Percentiles rank a stretch among this genome's conserved stretches.
Evolutionary conservation across 2,888 invertebrate species (phyloP).

Genomic region (Caenorhabditis parvicauda): DNA sequence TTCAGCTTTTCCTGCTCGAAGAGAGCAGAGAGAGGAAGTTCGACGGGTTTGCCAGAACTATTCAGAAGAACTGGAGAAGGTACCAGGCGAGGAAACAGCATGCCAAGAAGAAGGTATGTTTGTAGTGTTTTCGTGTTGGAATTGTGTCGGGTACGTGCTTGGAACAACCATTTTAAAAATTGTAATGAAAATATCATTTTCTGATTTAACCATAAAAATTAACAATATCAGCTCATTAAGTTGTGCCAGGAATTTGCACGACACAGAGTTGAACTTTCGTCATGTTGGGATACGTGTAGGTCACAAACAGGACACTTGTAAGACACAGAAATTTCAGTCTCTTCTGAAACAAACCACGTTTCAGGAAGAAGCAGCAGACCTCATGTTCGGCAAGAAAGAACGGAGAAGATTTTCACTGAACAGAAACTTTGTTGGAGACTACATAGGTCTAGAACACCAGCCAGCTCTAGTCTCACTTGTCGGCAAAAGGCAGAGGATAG

Average conservation of each 20-base stretch:
- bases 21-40: constrained; percentile 73
- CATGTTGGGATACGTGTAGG: no score
- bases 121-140: neutral
- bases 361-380: constrained; percentile 65
- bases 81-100: constrained; percentile 71
- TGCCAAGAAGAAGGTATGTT: constrained; percentile 68
- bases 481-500: constrained; percentile 71
- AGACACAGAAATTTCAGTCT: no score
- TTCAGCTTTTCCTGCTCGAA: constrained; percentile 73
- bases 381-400: constrained; percentile 70
- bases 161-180: no score
- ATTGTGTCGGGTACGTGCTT: no score
- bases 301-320: no score
- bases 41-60: constrained; percentile 71
- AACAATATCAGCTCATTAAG: neutral
- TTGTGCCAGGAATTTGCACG: neutral
- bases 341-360: neutral
- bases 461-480: constrained; percentile 69
- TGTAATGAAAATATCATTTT: no score
- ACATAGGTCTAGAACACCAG: constrained; percentile 72
- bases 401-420: constrained; percentile 71
- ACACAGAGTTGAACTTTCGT: no score
- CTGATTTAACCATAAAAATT: no score
- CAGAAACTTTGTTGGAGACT: constrained; percentile 73
- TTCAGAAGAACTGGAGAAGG: constrained; percentile 73